Base-by-base conservation (phyloP, 2,113 vertebrate genomes). In the Ammodytes marinus region DNA sequence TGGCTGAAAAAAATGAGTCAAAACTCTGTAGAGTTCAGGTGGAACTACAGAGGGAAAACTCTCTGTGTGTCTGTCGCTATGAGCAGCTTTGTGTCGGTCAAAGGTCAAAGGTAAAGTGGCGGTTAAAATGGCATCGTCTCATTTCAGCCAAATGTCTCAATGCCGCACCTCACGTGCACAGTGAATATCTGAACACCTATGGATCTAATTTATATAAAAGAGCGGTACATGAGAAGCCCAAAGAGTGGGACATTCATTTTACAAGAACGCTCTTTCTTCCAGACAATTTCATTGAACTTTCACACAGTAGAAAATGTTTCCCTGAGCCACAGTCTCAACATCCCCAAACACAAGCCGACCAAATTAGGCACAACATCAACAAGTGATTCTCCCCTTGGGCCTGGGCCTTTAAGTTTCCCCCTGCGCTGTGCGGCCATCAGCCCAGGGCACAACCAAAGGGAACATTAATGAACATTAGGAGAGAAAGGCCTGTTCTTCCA, bases 341-440 rank as follows among this genome's bases (percentile, higher is more conserved):
- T 83, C 86, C 90, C 88, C 88, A 94, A 94, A 95, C 89, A 95
- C 89, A 93, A 89, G 91, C 75, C 45, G 64, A 82, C 90, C 83
- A 94, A 94, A 94, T 94, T 94, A 94, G 94, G 89, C 91, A 92
- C 93, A 95, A 95, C 94, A 94, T 94, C 92, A 94, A 95, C 91
- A 91, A 93, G 88, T 77, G 89, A 91, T 91, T 92, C 87, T 91
- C 83, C 88, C 87, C 27, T 1, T 39, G 85, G 74, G 86, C 84
- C 76, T 90, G 85, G 89, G 80, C 87, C 89, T 86, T 89, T 88
- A 89, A 92, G 89, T 87, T 88, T 91, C 79, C 70, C 27, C 59
- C 74, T 82, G 80, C 55, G 68, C 90, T 79, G 91, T 82, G 88
- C 91, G 73, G 89, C 90, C 85, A 90, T 93, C 90, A 90, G 90